A percentile compares a stretch with the other conserved stretches of the same genome.
These are phyloP conservation scores for Portunus trituberculatus DNA, from an alignment of 1,140 invertebrate species.

Conservation along the genomic window DNA sequence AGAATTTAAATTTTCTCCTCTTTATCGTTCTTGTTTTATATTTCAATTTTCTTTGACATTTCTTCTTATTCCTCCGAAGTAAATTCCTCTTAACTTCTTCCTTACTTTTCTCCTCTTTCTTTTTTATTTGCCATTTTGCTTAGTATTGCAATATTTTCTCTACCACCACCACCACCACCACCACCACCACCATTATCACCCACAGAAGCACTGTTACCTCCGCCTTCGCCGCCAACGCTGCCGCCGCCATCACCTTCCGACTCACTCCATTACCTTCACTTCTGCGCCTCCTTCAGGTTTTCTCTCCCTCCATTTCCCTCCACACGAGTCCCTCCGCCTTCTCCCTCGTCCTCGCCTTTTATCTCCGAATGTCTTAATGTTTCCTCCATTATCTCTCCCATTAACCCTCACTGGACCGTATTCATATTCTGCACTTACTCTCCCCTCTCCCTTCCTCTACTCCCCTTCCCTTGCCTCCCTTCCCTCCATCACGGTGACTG, in stretches of 20 bases:
- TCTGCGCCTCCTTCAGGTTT: background rate
- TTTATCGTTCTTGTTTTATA: too few species aligned
- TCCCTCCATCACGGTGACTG: background rate
- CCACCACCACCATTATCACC: background rate
- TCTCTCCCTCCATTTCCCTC: background rate
- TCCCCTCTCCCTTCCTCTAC: background rate
- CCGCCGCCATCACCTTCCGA: background rate
- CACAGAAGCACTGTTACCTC: background rate
- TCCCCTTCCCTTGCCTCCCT: background rate
- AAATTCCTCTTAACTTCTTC: too few species aligned
- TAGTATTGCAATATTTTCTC: background rate
- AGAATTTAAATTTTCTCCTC: background rate
- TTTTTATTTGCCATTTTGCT: too few species aligned
- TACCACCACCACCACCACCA: background rate
- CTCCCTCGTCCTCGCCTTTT: background rate
- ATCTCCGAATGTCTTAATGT: background rate
- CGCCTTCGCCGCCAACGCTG: background rate
- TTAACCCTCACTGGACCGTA: background rate
- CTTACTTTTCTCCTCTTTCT: too few species aligned
- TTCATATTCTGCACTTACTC: background rate
- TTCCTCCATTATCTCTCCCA: background rate
- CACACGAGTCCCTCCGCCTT: background rate
- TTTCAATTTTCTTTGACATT: too few species aligned
- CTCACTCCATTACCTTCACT: slow-evolving; percentile 5
- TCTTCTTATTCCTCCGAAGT: too few species aligned